These are phyloP conservation scores for Temnothorax unifasciatus DNA, from an alignment of 2,888 invertebrate genomes.

Conservation along the genomic window DNA sequence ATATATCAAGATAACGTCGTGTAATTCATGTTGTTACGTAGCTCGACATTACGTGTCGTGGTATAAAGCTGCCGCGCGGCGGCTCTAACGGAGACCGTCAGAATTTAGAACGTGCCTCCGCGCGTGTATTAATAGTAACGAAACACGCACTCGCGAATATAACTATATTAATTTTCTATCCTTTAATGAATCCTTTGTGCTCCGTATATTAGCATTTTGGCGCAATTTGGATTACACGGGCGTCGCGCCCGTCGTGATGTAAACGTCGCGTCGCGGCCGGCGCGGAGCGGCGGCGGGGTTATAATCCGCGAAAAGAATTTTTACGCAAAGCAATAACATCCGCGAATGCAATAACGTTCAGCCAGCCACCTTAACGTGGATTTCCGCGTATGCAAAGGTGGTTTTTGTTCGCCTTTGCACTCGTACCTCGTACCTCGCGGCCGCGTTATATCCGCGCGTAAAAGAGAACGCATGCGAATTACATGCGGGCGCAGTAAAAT, in stretches of 20 bases:
- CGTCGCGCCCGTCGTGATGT: not conserved
- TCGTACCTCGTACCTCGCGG: not conserved
- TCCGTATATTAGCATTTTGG: not conserved
- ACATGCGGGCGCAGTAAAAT: constrained; percentile 43
- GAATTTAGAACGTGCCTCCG: constrained; percentile 20
- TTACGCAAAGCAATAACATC: constrained; percentile 17
- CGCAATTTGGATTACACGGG: not conserved
- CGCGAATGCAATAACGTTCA: constrained; percentile 39
- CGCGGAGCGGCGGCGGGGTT: not conserved
- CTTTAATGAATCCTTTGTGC: constrained; percentile 9
- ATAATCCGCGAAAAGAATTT: constrained; percentile 27
- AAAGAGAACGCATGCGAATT: constrained; percentile 42
- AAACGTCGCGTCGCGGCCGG: not conserved
- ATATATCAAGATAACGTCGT: constrained; percentile 55
- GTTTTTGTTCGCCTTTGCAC: constrained; percentile 31
- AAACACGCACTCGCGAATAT: constrained; percentile 1
- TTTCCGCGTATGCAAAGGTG: constrained; percentile 28
- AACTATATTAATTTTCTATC: constrained; percentile 10
- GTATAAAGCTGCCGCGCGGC: constrained; percentile 10
- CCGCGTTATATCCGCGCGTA: constrained; percentile 26
- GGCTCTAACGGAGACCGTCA: not conserved
- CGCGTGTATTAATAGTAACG: constrained; percentile 25
- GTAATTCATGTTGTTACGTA: constrained; percentile 46
- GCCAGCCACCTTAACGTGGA: constrained; percentile 36
- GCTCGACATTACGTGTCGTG: constrained; percentile 35